These are phyloP conservation scores for Acholoe squamosa DNA, from an alignment of 2,888 invertebrate species.

Conservation along the genomic window DNA sequence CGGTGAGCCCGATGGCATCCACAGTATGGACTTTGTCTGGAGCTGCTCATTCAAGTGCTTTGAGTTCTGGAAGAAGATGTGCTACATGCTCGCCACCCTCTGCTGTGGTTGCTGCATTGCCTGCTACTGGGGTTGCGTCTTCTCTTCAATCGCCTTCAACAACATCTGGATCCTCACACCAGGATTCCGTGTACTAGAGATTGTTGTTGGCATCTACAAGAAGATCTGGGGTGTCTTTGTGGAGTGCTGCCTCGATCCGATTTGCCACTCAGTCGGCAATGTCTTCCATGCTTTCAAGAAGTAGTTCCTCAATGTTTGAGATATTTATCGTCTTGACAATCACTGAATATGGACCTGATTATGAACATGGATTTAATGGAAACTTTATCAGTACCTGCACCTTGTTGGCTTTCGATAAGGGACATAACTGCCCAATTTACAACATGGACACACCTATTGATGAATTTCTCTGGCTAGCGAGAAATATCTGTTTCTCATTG, in stretches of 20 bases:
- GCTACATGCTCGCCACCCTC: slow-evolving; percentile 88
- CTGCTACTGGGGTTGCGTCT: slow-evolving; percentile 84
- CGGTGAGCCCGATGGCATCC: slow-evolving; percentile 73
- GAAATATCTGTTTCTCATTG: too few species aligned
- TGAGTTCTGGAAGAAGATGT: slow-evolving; percentile 87
- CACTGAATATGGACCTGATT: background rate
- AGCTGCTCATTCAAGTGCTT: slow-evolving; percentile 87
- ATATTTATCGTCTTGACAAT: background rate
- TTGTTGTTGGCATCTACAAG: slow-evolving; percentile 84
- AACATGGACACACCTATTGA: too few species aligned
- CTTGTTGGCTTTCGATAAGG: too few species aligned
- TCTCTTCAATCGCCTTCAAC: slow-evolving; percentile 85
- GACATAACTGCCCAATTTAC: too few species aligned
- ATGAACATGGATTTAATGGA: too few species aligned
- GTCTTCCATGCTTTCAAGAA: slow-evolving; percentile 39
- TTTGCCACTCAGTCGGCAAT: background rate
- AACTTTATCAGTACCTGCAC: too few species aligned
- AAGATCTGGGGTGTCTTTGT: background rate
- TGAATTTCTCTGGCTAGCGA: too few species aligned
- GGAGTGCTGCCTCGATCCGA: background rate
- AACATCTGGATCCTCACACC: slow-evolving; percentile 91
- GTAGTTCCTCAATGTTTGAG: background rate
- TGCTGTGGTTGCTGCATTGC: slow-evolving; percentile 88
- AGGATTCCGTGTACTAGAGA: slow-evolving; percentile 87
- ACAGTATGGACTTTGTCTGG: slow-evolving; percentile 88